Evolutionary conservation across 2,113 vertebrate genomes (phyloP).

Genomic region (rabbit (Oryctolagus cuniculus)): mOryCun1.1 NC_091434.1:96785501-96786000

Average conservation of each 20-base stretch:
- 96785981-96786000: background rate
- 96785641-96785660: background rate
- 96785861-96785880: background rate
- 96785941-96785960: background rate
- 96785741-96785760: background rate
- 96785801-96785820: rapidly evolving
- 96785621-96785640: background rate
- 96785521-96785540: background rate
- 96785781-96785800: background rate
- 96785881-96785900: background rate
- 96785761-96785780: background rate
- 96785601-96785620: rapidly evolving
- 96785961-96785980: background rate
- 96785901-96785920: background rate
- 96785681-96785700: background rate
- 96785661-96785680: background rate
- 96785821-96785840: background rate
- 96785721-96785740: background rate
- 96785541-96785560: too few species aligned
- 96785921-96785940: background rate
- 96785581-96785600: background rate
- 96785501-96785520: rapidly evolving
- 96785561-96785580: background rate
- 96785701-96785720: background rate
- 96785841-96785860: background rate